These are phyloP conservation scores for Cerastis rubricosa DNA, from an alignment of 2,888 invertebrate species.

Conservation along the genomic window DNA sequence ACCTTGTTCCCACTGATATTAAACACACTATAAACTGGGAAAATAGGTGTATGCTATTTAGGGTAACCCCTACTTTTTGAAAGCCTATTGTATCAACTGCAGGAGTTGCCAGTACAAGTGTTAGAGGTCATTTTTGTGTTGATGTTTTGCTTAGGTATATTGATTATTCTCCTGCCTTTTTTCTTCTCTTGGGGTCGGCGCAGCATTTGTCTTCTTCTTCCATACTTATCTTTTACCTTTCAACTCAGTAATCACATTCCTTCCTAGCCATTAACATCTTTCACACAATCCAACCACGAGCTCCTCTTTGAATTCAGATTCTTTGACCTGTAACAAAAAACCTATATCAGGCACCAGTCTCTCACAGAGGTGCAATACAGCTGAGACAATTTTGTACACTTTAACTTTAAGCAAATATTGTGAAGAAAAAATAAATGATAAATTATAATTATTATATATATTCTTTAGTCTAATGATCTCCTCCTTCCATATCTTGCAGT, in stretches of 20 bases:
- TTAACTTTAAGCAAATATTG: too few relatives aligned
- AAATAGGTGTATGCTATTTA: constrained; percentile 11
- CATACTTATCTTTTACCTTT: background rate
- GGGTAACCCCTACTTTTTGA: constrained; percentile 2
- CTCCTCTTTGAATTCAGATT: too few relatives aligned
- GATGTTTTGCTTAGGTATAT: background rate
- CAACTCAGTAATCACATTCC: background rate
- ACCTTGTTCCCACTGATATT: constrained; percentile 44
- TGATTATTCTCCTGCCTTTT: background rate
- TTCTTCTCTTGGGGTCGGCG: background rate
- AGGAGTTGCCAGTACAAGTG: background rate
- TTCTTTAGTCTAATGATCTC: too few relatives aligned
- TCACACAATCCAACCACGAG: too few relatives aligned
- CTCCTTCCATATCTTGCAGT: background rate
- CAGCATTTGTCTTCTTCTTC: background rate
- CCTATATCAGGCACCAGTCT: too few relatives aligned
- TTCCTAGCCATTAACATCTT: too few relatives aligned
- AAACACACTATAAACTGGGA: background rate
- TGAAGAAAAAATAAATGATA: too few relatives aligned
- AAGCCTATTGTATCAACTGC: background rate
- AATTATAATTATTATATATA: too few relatives aligned
- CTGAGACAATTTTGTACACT: too few relatives aligned
- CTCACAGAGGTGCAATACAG: too few relatives aligned
- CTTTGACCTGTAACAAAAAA: too few relatives aligned
- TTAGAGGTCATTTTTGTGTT: background rate